Evolutionary conservation across 2,113 vertebrate species (phyloP).

Genomic region (Gracilinanus agilis): DNA sequence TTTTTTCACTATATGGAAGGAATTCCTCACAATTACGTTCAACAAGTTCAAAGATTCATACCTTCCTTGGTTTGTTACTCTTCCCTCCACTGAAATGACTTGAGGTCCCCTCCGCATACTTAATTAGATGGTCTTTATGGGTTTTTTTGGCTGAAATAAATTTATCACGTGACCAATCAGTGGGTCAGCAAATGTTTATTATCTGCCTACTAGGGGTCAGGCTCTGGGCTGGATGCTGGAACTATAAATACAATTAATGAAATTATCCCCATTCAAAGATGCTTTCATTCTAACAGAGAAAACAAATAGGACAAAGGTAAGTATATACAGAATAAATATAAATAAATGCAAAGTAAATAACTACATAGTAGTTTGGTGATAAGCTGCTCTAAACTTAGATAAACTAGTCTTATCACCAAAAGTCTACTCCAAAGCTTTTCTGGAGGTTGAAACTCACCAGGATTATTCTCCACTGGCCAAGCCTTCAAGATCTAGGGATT

Average conservation of each 20-base stretch:
- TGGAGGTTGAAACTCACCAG: neutral
- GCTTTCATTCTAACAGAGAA: neutral
- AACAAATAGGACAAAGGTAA: neutral
- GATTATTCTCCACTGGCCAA: neutral
- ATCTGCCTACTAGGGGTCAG: neutral
- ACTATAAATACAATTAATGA: neutral
- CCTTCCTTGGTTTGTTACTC: neutral
- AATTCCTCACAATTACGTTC: neutral
- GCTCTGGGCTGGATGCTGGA: neutral
- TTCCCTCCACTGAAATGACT: neutral
- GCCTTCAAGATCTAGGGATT: neutral
- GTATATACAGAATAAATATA: neutral
- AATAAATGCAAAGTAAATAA: neutral
- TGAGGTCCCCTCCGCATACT: neutral
- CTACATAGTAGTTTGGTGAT: neutral
- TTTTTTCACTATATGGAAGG: neutral
- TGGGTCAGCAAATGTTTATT: neutral
- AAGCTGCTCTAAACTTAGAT: neutral
- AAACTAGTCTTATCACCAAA: neutral
- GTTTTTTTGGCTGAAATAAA: neutral
- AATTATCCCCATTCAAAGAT: neutral
- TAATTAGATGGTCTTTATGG: neutral
- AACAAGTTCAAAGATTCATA: neutral
- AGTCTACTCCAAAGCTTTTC: neutral
- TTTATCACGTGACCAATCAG: neutral